phyloP scores from a whole-genome alignment of 2,113 vertebrate species.

The Pseudorhombus dupliciocellatus region DNA sequence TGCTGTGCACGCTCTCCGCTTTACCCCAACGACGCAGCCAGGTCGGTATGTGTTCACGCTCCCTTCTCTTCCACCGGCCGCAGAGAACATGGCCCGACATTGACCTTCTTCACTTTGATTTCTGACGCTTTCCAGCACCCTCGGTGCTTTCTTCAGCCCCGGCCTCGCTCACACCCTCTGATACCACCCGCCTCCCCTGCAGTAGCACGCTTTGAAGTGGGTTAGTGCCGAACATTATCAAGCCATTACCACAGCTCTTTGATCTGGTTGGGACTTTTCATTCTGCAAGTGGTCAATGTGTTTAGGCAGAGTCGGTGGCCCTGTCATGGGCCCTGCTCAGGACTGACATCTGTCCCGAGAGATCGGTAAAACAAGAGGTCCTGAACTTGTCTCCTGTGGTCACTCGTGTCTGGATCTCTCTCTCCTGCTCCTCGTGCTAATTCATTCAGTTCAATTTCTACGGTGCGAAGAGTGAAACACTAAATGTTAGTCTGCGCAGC shows the following conservation, averaged over 20 bases:
- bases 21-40: constrained; percentile 11
- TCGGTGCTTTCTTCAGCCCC: constrained; percentile 24
- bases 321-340: not conserved
- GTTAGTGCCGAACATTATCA: constrained; percentile 28
- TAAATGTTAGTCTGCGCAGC: too few species aligned
- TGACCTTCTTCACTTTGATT: constrained; percentile 54
- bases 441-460: too few species aligned
- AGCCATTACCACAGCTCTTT: constrained; percentile 23
- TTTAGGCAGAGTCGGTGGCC: not conserved
- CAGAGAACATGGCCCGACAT: constrained; percentile 30
- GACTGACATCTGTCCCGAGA: too few species aligned
- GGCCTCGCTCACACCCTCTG: constrained; percentile 5
- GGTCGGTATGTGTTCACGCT: constrained; percentile 11
- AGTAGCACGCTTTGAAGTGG: constrained; percentile 48
- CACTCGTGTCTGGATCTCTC: too few species aligned
- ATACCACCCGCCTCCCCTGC: constrained; percentile 8
- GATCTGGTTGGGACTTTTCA: constrained; percentile 13
- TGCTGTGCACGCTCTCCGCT: constrained; percentile 9
- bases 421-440: too few species aligned
- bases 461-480: too few species aligned
- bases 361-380: too few species aligned
- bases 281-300: constrained; percentile 16
- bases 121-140: constrained; percentile 37
- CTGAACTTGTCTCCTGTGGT: too few species aligned
- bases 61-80: not conserved